phyloP scores from a whole-genome alignment of 2,888 invertebrate species.

The Noctua janthina region DNA sequence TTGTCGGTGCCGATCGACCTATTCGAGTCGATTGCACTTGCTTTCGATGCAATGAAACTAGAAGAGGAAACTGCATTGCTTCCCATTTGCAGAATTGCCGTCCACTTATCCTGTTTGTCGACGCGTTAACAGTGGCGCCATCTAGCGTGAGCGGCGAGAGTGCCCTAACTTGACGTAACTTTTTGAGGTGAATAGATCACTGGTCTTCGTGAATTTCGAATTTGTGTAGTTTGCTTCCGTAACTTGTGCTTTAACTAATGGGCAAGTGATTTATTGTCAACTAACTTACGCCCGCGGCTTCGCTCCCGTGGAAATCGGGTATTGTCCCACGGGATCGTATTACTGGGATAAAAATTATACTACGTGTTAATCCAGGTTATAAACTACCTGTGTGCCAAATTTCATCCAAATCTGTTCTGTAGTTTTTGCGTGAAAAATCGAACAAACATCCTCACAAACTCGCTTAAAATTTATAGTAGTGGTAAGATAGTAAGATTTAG shows the following conservation, averaged over 20 bases:
- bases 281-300: too few relatives aligned
- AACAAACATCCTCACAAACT: too few relatives aligned
- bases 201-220: neutral
- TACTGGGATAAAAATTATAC: too few relatives aligned
- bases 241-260: neutral
- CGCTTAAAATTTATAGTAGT: too few relatives aligned
- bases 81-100: slow-evolving; percentile 46
- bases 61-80: slow-evolving; percentile 52
- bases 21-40: slow-evolving; percentile 56
- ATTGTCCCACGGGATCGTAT: too few relatives aligned
- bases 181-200: neutral
- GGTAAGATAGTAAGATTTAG: too few relatives aligned
- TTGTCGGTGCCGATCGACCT: slow-evolving; percentile 49
- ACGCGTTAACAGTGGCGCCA: slow-evolving; percentile 47
- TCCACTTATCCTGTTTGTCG: slow-evolving; percentile 50
- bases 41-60: slow-evolving; percentile 61
- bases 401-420: too few relatives aligned
- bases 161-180: neutral
- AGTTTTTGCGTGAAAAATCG: too few relatives aligned
- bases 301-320: too few relatives aligned
- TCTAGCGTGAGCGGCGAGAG: slow-evolving; percentile 14
- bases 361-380: too few relatives aligned
- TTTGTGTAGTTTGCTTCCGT: neutral
- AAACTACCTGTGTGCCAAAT: too few relatives aligned
- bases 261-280: neutral